These are phyloP conservation scores for Ostrea edulis DNA, from an alignment of 1,140 invertebrate genomes.

Conservation along the genomic window DNA sequence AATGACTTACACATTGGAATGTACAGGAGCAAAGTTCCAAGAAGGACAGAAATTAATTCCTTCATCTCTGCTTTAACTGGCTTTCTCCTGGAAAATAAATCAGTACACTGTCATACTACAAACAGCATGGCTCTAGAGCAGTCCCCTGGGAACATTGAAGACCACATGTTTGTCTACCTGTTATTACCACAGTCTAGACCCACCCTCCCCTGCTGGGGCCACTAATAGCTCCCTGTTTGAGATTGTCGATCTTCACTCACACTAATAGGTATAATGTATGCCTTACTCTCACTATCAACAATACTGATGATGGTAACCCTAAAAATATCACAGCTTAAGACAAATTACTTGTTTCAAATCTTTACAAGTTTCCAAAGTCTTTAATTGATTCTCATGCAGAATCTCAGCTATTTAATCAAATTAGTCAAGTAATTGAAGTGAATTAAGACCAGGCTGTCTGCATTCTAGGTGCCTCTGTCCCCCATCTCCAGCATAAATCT, in stretches of 20 bases:
- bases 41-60: background rate
- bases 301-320: background rate
- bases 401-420: background rate
- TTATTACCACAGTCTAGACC: background rate
- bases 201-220: background rate
- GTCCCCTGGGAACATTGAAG: background rate
- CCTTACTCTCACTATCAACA: background rate
- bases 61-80: constrained; percentile 10
- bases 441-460: background rate
- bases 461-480: background rate
- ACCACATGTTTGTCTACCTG: background rate
- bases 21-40: background rate
- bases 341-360: background rate
- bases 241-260: background rate
- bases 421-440: background rate
- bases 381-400: background rate
- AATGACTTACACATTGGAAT: background rate
- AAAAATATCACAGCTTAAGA: background rate
- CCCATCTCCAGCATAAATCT: background rate
- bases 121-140: background rate
- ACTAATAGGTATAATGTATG: background rate
- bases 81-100: constrained; percentile 1
- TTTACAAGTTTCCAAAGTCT: background rate
- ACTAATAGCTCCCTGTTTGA: background rate
- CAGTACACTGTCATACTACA: background rate